Evolutionary conservation across 2,797 vertebrate genomes (phyloP).

Genomic region (Podargus strigoides): DNA sequence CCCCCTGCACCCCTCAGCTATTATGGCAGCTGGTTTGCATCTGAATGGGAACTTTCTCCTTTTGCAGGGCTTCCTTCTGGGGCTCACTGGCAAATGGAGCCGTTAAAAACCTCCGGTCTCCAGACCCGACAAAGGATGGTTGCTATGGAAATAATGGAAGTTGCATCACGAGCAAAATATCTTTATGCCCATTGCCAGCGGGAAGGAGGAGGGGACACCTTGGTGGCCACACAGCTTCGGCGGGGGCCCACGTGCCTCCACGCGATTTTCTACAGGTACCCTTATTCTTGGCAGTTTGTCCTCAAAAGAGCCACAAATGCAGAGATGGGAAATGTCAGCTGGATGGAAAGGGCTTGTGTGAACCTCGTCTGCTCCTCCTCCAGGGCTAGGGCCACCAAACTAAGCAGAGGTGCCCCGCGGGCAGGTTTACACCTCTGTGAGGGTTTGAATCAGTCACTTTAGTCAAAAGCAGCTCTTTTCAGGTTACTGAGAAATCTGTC

Average conservation of each 20-base stretch:
- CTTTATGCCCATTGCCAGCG: background rate
- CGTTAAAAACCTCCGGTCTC: conserved; percentile 5
- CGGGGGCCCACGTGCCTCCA: background rate
- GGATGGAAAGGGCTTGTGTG: background rate
- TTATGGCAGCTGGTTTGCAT: background rate
- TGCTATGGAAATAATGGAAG: conserved; percentile 53
- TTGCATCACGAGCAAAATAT: background rate
- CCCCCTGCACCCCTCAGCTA: background rate
- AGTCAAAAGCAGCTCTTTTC: background rate
- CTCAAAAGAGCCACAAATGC: background rate
- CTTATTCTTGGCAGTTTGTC: background rate
- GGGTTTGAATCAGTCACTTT: background rate
- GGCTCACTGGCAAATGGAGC: conserved; percentile 9
- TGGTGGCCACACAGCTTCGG: background rate
- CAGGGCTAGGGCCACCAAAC: background rate
- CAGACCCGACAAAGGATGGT: conserved; percentile 17
- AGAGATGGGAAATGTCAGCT: background rate
- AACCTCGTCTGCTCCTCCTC: background rate
- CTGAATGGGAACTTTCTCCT: conserved; percentile 14
- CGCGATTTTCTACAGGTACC: background rate
- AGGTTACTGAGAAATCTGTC: background rate
- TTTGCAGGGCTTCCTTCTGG: background rate
- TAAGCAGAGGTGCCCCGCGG: background rate
- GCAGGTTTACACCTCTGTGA: background rate
- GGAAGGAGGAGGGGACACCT: background rate